phyloP scores from a whole-genome alignment of 53 echinoderm and acorn worm species.

The Antedon mediterranea region DNA sequence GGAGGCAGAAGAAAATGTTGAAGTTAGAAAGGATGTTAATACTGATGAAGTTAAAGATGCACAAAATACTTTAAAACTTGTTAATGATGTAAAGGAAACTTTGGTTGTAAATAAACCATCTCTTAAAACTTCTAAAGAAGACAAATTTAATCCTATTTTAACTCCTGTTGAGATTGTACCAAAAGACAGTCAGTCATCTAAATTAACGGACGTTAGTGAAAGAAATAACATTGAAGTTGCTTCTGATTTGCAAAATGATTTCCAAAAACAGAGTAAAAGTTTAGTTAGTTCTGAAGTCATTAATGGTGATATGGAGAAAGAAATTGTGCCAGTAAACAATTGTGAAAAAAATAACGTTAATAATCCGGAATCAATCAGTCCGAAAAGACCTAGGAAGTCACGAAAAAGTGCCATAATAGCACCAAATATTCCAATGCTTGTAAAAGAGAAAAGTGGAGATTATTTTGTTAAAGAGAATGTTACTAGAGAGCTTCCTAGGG shows the following conservation, averaged over 20 bases:
- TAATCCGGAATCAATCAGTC: not conserved
- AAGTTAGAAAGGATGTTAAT: not conserved
- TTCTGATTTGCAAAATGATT: not conserved
- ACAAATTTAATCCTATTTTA: no score
- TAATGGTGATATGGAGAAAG: not conserved
- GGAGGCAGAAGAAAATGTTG: no score
- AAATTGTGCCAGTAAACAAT: not conserved
- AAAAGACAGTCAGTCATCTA: no score
- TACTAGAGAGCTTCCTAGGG: not conserved
- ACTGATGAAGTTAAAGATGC: not conserved
- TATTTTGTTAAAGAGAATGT: not conserved
- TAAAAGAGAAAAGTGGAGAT: not conserved
- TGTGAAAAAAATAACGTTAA: not conserved
- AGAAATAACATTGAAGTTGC: not conserved
- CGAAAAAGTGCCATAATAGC: constrained; percentile 3
- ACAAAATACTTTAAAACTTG: not conserved
- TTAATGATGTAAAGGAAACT: not conserved
- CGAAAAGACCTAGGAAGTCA: constrained; percentile 7
- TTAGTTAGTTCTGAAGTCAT: not conserved
- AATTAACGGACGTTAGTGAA: no score
- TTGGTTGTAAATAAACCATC: no score
- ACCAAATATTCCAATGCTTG: not conserved
- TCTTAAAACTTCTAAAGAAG: no score
- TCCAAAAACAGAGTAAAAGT: no score
- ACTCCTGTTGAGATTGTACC: no score